These are phyloP conservation scores for Lacerta viridis DNA, from an alignment of 2,797 vertebrate genomes.

Conservation along the genomic window DNA sequence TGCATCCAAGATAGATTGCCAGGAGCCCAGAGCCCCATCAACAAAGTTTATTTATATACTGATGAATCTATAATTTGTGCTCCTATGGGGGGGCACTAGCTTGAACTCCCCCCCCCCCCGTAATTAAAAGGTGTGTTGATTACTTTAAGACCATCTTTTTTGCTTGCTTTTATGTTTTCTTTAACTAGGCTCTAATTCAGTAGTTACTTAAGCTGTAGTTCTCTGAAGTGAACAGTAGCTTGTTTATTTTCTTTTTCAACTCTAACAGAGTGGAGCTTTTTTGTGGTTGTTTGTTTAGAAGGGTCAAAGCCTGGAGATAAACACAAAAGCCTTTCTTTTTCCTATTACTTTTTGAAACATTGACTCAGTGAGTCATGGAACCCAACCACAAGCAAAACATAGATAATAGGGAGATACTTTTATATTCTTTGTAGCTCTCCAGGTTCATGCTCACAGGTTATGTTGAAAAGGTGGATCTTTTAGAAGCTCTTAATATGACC, in stretches of 20 bases:
- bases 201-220: background rate
- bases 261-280: background rate
- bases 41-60: background rate
- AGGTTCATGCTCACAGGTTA: background rate
- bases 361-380: background rate
- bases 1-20: background rate
- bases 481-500: background rate
- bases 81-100: too few species aligned
- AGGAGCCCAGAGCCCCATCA: background rate
- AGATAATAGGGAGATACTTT: background rate
- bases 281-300: background rate
- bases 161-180: background rate
- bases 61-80: background rate
- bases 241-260: background rate
- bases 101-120: background rate
- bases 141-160: background rate
- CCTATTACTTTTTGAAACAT: background rate
- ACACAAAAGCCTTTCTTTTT: background rate
- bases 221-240: background rate
- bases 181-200: constrained; percentile 3
- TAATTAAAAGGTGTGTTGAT: background rate
- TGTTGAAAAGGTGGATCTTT: background rate
- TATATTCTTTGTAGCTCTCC: background rate
- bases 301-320: constrained; percentile 8
- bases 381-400: background rate